phyloP scores from a whole-genome alignment of 2,797 vertebrate species.

The Cygnus olor region DNA sequence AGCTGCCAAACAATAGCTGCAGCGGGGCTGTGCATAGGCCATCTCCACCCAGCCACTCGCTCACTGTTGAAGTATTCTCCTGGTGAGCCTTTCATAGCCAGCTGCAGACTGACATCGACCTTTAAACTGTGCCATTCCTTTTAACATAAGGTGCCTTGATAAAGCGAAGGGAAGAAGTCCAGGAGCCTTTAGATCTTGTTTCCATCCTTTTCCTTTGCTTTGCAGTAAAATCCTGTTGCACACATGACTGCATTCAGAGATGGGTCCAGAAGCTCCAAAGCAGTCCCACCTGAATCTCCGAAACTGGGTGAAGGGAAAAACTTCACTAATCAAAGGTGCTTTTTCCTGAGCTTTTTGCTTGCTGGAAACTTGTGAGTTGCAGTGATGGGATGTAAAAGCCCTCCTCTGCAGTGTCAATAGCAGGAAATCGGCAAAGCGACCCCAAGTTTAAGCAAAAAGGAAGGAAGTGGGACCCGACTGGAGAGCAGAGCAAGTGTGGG shows the following conservation, averaged over 20 bases:
- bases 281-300: neutral
- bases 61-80: neutral
- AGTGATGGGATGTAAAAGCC: neutral
- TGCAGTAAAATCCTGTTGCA: neutral
- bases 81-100: conserved; percentile 30
- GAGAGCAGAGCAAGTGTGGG: neutral
- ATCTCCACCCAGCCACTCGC: conserved; percentile 27
- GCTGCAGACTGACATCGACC: conserved; percentile 1
- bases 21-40: neutral
- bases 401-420: neutral
- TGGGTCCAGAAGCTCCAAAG: neutral
- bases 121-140: neutral
- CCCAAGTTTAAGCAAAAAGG: neutral
- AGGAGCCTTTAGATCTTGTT: neutral
- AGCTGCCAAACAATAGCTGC: conserved; percentile 1
- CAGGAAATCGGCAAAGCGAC: neutral
- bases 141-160: neutral
- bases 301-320: neutral
- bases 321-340: neutral
- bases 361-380: neutral
- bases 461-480: neutral
- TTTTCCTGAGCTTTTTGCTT: neutral
- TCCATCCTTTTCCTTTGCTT: neutral
- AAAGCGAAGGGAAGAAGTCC: neutral
- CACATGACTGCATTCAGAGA: neutral